phyloP scores from a whole-genome alignment of 2,797 vertebrate species.

The Amblyopsis hoosieri region DNA sequence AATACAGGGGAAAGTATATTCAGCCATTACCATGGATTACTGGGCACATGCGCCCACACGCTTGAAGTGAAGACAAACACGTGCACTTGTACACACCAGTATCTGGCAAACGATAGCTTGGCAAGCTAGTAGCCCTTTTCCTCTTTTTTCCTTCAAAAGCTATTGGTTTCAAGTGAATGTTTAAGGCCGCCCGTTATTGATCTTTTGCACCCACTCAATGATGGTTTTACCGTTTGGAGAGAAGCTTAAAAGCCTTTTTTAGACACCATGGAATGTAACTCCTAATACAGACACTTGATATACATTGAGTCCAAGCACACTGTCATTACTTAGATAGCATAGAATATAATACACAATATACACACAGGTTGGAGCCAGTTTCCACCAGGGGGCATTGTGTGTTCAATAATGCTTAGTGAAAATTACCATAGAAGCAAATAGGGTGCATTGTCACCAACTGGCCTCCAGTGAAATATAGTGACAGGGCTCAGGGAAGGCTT shows the following conservation, averaged over 20 bases:
- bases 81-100: constrained; percentile 2
- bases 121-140: background rate
- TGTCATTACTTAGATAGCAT: constrained; percentile 20
- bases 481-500: constrained; percentile 75
- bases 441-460: constrained; percentile 77
- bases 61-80: background rate
- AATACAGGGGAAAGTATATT: constrained; percentile 27
- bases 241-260: background rate
- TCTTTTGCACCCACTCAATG: background rate
- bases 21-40: constrained; percentile 30
- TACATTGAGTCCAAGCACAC: background rate
- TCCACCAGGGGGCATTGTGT: constrained; percentile 87
- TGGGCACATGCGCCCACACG: background rate
- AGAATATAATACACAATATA: constrained; percentile 20
- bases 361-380: constrained; percentile 50
- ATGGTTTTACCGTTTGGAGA: background rate
- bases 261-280: background rate
- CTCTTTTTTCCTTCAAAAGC: background rate
- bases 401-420: constrained; percentile 78
- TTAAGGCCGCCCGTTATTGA: background rate
- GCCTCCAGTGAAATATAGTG: constrained; percentile 79
- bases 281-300: constrained; percentile 2
- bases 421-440: constrained; percentile 73
- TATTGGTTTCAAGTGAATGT: background rate
- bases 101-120: constrained; percentile 11